Evolutionary conservation across 2,797 vertebrate genomes (phyloP).

Genomic region (Tapera naevia): DNA sequence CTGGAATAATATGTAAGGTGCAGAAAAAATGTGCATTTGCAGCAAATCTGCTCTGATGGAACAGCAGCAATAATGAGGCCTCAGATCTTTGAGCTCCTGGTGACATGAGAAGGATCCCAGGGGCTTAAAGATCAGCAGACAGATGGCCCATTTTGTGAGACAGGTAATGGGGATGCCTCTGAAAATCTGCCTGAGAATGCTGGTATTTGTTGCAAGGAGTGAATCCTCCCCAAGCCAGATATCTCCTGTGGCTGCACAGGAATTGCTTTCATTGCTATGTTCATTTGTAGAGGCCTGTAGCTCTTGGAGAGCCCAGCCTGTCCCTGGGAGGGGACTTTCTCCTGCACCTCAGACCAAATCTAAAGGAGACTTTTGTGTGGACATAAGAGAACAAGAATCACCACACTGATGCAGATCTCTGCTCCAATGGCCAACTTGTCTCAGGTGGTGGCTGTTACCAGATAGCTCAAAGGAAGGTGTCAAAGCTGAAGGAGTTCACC

Average conservation of each 20-base stretch:
- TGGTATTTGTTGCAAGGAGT: neutral
- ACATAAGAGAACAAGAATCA: neutral
- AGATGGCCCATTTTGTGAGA: neutral
- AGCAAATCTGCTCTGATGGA: conserved; percentile 13
- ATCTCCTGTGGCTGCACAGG: neutral
- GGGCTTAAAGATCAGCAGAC: neutral
- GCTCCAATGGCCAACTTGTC: neutral
- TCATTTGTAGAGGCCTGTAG: neutral
- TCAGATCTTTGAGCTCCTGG: conserved; percentile 27
- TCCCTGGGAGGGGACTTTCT: neutral
- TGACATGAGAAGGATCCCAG: conserved; percentile 3
- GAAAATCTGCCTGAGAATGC: neutral
- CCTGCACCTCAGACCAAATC: neutral
- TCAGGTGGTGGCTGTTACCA: neutral
- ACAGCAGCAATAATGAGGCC: neutral
- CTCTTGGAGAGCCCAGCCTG: neutral
- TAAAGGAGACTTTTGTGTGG: neutral
- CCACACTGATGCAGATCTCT: neutral
- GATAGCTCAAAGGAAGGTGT: neutral
- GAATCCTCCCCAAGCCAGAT: neutral
- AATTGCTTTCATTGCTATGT: neutral
- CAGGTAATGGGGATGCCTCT: neutral
- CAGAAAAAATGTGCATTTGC: conserved; percentile 5
- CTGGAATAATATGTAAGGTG: conserved; percentile 6
- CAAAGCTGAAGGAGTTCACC: neutral